Percentiles rank a stretch among this genome's conserved stretches.
Conservation (phyloP, 2,113 vertebrate species). For the Lepisosteus osseus region DNA sequence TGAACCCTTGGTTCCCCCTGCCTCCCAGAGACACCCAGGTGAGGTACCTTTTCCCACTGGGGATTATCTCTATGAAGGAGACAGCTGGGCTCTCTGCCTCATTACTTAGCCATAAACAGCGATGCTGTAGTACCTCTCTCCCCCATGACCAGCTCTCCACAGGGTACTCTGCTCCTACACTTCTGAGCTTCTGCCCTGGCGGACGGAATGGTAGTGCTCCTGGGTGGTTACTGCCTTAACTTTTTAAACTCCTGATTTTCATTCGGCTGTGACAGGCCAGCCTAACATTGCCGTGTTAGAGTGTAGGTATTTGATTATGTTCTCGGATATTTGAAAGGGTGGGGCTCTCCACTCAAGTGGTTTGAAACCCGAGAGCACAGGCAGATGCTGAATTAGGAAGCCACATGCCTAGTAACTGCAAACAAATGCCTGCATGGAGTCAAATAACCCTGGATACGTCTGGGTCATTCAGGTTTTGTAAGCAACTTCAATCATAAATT, state of each 20-base stretch:
- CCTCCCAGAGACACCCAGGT: no score
- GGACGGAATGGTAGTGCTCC: no score
- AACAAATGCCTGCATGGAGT: slow-evolving; percentile 44
- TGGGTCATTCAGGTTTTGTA: slow-evolving; percentile 21
- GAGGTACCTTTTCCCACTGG: no score
- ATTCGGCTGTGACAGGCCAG: not conserved
- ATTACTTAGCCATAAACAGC: no score
- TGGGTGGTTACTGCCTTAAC: no score
- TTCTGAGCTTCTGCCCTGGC: not conserved
- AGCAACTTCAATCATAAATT: slow-evolving; percentile 27
- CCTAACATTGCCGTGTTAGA: not conserved
- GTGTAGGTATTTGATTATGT: not conserved
- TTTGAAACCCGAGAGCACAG: slow-evolving; percentile 46
- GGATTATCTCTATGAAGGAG: no score
- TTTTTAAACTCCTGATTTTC: no score
- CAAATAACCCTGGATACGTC: slow-evolving; percentile 30
- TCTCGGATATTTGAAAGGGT: slow-evolving; percentile 11
- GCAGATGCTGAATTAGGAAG: slow-evolving; percentile 43
- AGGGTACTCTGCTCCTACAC: not conserved
- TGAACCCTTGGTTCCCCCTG: no score
- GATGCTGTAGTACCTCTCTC: no score
- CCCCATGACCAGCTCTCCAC: no score
- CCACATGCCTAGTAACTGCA: slow-evolving; percentile 51
- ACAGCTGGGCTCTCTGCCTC: no score
- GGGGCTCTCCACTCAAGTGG: slow-evolving; percentile 22